Base-by-base conservation (phyloP, 2,888 invertebrate genomes). In the Andrena bicolor region DNA sequence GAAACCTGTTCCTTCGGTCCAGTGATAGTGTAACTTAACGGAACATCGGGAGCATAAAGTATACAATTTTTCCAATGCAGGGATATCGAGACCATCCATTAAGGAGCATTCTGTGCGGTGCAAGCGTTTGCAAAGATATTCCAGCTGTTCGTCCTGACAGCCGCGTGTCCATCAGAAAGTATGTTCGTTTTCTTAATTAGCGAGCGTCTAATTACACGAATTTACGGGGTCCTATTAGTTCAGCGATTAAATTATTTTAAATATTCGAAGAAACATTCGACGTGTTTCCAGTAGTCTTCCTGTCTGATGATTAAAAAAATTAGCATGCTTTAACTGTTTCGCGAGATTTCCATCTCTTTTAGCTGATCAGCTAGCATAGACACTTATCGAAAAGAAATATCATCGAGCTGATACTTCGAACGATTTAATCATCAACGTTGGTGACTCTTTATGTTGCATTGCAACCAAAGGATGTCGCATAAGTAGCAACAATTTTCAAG, bases 11-110 rank as follows among this genome's bases (percentile, higher is more conserved):
- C 60, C 58, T 48, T 72, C 74, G 70, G 77, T 63, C 41, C 65
- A 77, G 73, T 77, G 81, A 83, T 83, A 83, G 70, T 66, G 77
- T 81, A 80, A 82, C 76, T 72, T 82, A 82, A 82, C 82, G 82
- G 82, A 76, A 75, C 70, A 75, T 74, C 35, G 61, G 13, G 74
- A 28, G 49, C 48, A 63, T 51, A 58, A 72, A 68, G 53, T 68
- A 32, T 20, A 56, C 3, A 48, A 32, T 71, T 77, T 71, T 76
- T 26, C 28, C 49, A 23, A 13, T 41, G n/a, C 51, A 35, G 51
- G n/a, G 16, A 61, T 68, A 66, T 63, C 13, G 7, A 16, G 16
- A 60, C 41, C 49, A 20, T 69, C n/a, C 20, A 4, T 8, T 28
- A 26, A 23, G 13, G n/a, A 58, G 23, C 7, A 7, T 16, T 64